Percentiles rank a stretch among this genome's conserved stretches.
These are phyloP conservation scores for Malurus melanocephalus DNA, from an alignment of 2,113 vertebrate genomes.

Conservation along the genomic window DNA sequence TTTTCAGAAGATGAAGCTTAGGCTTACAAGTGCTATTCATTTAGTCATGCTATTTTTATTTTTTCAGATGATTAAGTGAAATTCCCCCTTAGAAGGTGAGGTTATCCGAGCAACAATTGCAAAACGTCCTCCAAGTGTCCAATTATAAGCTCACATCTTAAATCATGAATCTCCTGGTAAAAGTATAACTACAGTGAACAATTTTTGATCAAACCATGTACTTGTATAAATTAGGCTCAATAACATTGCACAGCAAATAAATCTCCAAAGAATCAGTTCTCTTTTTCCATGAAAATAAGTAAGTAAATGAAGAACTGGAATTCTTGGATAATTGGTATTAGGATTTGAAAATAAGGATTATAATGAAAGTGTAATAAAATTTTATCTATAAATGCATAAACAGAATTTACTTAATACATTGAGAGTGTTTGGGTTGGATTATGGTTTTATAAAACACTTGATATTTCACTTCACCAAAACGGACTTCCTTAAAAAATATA, in stretches of 20 bases:
- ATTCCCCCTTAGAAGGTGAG: neutral
- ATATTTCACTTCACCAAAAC: neutral
- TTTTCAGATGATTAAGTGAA: neutral
- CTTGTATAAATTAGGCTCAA: neutral
- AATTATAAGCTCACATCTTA: neutral
- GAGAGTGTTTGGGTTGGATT: neutral
- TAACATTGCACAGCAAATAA: neutral
- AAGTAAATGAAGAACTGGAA: neutral
- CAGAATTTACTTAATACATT: neutral
- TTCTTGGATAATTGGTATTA: neutral
- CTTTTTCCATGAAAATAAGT: neutral
- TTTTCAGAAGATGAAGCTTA: neutral
- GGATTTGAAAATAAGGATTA: neutral
- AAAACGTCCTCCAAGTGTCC: neutral
- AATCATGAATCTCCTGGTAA: neutral
- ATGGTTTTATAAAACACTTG: neutral
- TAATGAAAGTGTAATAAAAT: neutral
- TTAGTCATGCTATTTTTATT: neutral
- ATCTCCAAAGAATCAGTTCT: neutral
- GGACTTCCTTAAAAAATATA: neutral
- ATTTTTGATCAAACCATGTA: neutral
- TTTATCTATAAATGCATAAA: neutral
- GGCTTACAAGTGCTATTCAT: neutral
- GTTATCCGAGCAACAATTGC: neutral
- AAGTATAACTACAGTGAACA: neutral